Conservation (phyloP, 2,797 vertebrate genomes). For the Enoplosus armatus region DNA sequence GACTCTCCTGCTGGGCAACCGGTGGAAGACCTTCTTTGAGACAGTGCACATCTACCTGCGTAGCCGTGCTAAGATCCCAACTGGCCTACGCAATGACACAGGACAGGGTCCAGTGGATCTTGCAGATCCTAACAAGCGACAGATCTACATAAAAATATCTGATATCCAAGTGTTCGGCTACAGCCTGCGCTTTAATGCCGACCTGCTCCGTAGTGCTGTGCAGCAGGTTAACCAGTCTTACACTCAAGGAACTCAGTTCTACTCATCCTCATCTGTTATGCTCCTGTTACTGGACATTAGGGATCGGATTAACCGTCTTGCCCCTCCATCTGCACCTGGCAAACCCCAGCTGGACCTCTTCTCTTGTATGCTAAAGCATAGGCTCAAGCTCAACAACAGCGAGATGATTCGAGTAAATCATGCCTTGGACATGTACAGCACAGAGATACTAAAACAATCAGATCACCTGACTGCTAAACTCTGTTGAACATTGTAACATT, state of each 20-base stretch:
- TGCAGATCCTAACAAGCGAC: constrained; percentile 95
- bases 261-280: constrained; percentile 98
- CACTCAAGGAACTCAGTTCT: constrained; percentile 97
- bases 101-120: constrained; percentile 97
- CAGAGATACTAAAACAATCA: constrained; percentile 98
- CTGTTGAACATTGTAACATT: constrained; percentile 86
- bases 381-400: constrained; percentile 98
- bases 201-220: constrained; percentile 96
- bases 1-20: constrained; percentile 96
- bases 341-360: constrained; percentile 99
- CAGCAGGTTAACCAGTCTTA: constrained; percentile 99
- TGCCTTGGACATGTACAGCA: constrained; percentile 99
- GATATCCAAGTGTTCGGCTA: constrained; percentile 99
- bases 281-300: constrained; percentile 97
- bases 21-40: constrained; percentile 99
- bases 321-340: constrained; percentile 94
- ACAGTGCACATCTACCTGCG: constrained; percentile 99
- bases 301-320: constrained; percentile 98
- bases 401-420: constrained; percentile 99
- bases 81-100: constrained; percentile 94
- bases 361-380: constrained; percentile 99
- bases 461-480: constrained; percentile 99
- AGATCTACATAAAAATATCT: constrained; percentile 99
- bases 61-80: constrained; percentile 96
- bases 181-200: constrained; percentile 96